Percentiles rank a stretch among this genome's conserved stretches.
Evolutionary conservation across 2,113 vertebrate species (phyloP).

Genomic region (Mohoua ochrocephala): DNA sequence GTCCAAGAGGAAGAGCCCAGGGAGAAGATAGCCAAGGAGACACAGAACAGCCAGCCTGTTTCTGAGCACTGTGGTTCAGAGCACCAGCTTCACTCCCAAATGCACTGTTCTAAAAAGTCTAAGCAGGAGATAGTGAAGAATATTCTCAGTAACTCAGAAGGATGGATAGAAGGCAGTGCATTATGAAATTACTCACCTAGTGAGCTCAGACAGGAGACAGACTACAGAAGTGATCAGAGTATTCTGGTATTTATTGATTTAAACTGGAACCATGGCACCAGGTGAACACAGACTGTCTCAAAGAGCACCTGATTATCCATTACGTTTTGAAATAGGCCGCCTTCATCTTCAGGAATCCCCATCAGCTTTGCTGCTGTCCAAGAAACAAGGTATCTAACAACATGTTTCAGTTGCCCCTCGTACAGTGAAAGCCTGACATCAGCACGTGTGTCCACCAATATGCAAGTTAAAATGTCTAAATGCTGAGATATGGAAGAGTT

Average conservation of each 20-base stretch:
- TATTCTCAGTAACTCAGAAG: no score
- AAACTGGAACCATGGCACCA: background rate
- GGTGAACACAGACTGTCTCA: background rate
- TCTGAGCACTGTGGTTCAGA: background rate
- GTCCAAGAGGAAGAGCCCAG: background rate
- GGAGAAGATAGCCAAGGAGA: background rate
- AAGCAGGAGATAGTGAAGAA: background rate
- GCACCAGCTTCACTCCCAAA: background rate
- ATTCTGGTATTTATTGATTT: background rate
- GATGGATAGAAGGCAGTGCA: background rate
- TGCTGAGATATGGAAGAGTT: background rate
- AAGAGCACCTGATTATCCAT: background rate
- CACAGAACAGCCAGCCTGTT: background rate
- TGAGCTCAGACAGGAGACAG: background rate
- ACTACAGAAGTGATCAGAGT: background rate
- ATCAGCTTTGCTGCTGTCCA: background rate
- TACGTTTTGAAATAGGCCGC: background rate
- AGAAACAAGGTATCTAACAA: background rate
- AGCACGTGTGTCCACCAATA: background rate
- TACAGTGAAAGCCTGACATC: background rate
- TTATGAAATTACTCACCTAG: background rate
- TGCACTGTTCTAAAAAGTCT: background rate
- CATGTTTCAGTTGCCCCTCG: rapidly evolving
- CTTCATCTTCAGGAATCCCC: background rate
- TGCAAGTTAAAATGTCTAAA: background rate